Evolutionary conservation across 2,888 invertebrate species (phyloP).

Genomic region (Formica aserva): DNA sequence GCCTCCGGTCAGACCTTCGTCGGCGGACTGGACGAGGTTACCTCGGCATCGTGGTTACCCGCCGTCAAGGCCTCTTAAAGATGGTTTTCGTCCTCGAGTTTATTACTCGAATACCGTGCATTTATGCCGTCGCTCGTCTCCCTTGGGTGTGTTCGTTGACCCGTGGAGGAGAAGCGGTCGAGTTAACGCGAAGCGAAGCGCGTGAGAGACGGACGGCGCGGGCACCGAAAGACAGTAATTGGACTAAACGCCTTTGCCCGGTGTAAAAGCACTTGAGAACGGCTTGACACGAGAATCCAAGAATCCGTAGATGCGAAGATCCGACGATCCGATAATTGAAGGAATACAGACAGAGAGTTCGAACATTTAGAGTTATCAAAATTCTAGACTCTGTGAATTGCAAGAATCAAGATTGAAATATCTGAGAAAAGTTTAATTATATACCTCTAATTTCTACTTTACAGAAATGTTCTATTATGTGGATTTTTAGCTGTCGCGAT

Average conservation of each 20-base stretch:
- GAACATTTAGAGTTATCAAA: neutral
- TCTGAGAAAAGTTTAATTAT: neutral
- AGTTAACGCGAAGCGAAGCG: conserved; percentile 56
- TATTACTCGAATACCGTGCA: conserved; percentile 58
- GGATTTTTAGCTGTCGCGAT: neutral
- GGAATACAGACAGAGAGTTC: neutral
- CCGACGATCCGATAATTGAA: conserved; percentile 36
- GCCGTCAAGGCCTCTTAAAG: conserved; percentile 63
- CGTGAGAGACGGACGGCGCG: conserved; percentile 55
- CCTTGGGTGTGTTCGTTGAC: conserved; percentile 58
- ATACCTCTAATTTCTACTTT: neutral
- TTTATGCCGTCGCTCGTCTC: conserved; percentile 58
- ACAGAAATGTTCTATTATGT: neutral
- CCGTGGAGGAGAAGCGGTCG: conserved; percentile 52
- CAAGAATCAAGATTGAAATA: conserved; percentile 7
- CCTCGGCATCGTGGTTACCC: conserved; percentile 60
- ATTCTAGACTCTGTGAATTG: neutral
- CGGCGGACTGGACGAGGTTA: conserved; percentile 51
- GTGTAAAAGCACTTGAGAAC: conserved; percentile 49
- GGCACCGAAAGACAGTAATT: conserved; percentile 56
- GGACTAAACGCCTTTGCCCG: conserved; percentile 57
- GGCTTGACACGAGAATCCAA: conserved; percentile 10
- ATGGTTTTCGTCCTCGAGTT: conserved; percentile 59
- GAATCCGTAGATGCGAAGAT: conserved; percentile 31
- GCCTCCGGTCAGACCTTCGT: conserved; percentile 49